Evolutionary conservation across 2,888 invertebrate genomes (phyloP), one percentile per base, ranked within the genome.

Genomic region (Unio delphinus): DNA sequence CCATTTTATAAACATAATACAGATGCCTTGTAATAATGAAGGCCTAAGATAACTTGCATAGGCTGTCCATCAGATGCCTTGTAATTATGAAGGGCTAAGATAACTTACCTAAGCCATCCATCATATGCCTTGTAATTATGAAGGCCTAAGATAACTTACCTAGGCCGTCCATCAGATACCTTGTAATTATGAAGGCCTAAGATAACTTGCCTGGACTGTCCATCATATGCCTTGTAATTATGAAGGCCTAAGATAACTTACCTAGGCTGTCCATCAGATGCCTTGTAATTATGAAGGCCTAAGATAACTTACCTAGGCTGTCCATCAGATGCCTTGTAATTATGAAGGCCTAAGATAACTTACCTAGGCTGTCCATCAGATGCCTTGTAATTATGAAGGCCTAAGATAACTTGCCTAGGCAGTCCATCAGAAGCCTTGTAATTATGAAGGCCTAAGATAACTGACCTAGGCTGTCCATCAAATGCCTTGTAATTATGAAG

Each of bases 221-320:
- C 65, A 61, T 74, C 30, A 74, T 65, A 20, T 68, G 68, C 68
- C 71, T 74, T 61, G 75, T 45, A 45, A 45, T 45, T 45, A 3
- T 11, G 45, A 55, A 54, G 23, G 28, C 4, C 8, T 45, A 45
- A 34, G n/a, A 18, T 30, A 59, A 55, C 57, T 65, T 76, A 79
- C 78, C 80, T 66, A 80, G 67, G n/a, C 69, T 64, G 28, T 80
- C 79, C 65, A 61, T 74, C 30, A 74, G 66, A 20, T 68, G 68
- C 68, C 23, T 23, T 23, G 23, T 23, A 23, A 23, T 23, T 23
- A 23, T 23, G 23, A 23, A 23, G 23, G 23, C 23, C 23, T 23
- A 23, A 23, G 23, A 23, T 23, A 23, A 23, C 23, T 23, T 23
- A 0, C 23, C 23, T 23, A 23, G 23, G 23, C 23, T 23, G 23